phyloP scores from a whole-genome alignment of 2,113 vertebrate species.

The Charadrius vociferus region DNA sequence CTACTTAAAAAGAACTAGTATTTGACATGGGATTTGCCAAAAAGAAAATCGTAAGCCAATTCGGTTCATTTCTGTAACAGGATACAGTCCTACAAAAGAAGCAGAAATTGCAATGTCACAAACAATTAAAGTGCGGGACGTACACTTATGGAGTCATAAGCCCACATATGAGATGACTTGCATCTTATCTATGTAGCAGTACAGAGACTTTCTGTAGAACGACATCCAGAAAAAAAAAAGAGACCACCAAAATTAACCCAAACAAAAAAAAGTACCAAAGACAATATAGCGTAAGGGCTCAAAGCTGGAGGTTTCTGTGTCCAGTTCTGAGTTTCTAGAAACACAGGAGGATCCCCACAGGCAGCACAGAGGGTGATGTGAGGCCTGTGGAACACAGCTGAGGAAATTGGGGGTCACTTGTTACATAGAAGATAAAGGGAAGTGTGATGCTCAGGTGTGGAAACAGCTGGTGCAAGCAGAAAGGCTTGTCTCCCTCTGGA shows the following conservation, averaged over 20 bases:
- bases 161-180: too few species aligned
- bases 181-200: too few species aligned
- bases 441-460: background rate
- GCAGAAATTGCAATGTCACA: too few species aligned
- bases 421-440: background rate
- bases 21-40: background rate
- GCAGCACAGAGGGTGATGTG: background rate
- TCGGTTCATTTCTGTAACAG: background rate
- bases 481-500: background rate
- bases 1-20: background rate
- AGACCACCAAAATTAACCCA: too few species aligned
- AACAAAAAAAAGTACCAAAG: too few species aligned
- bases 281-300: background rate
- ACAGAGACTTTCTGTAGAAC: too few species aligned
- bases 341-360: background rate
- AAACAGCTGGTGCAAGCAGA: background rate
- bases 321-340: background rate
- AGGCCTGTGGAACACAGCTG: fast-evolving
- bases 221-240: too few species aligned
- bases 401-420: background rate
- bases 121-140: too few species aligned
- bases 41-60: background rate
- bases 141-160: too few species aligned
- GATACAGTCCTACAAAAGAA: too few species aligned
- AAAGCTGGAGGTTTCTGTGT: background rate